Evolutionary conservation across 2,113 vertebrate genomes (phyloP).

Genomic region (Triplophysa tibetana): DNA sequence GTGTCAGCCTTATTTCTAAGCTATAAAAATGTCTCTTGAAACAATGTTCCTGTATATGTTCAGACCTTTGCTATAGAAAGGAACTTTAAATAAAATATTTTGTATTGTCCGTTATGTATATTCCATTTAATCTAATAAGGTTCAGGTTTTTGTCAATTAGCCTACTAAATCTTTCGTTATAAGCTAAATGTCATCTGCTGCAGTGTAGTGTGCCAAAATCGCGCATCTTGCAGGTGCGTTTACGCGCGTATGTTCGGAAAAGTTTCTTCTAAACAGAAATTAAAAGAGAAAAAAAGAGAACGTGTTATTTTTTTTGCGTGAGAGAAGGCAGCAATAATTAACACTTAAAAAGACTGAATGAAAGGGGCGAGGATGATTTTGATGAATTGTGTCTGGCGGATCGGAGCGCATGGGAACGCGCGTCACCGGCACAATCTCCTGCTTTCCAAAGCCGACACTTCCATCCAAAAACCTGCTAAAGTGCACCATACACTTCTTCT

Average conservation of each 20-base stretch:
- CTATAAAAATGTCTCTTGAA: too few species aligned
- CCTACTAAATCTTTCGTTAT: too few species aligned
- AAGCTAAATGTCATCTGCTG: background rate
- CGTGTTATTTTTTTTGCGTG: background rate
- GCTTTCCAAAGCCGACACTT: conserved; percentile 3
- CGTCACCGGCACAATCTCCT: conserved; percentile 59
- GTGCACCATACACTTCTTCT: conserved; percentile 19
- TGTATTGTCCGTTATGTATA: too few species aligned
- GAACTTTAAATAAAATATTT: too few species aligned
- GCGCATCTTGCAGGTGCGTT: conserved; percentile 17
- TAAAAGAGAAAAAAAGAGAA: background rate
- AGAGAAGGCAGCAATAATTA: background rate
- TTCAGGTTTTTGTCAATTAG: too few species aligned
- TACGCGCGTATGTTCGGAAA: background rate
- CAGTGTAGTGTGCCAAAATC: background rate
- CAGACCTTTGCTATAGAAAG: too few species aligned
- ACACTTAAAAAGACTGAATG: conserved; percentile 21
- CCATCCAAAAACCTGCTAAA: conserved; percentile 18
- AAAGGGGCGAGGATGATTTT: conserved; percentile 45
- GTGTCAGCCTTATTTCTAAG: too few species aligned
- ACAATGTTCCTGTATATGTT: too few species aligned
- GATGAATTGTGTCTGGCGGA: conserved; percentile 54
- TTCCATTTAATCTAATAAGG: too few species aligned
- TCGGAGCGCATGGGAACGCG: conserved; percentile 56
- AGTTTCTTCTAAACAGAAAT: background rate